A percentile compares a stretch with the other conserved stretches of the same genome.
Evolutionary conservation across 1,140 invertebrate genomes (phyloP).

Genomic region (Saxidomus purpurata): DNA sequence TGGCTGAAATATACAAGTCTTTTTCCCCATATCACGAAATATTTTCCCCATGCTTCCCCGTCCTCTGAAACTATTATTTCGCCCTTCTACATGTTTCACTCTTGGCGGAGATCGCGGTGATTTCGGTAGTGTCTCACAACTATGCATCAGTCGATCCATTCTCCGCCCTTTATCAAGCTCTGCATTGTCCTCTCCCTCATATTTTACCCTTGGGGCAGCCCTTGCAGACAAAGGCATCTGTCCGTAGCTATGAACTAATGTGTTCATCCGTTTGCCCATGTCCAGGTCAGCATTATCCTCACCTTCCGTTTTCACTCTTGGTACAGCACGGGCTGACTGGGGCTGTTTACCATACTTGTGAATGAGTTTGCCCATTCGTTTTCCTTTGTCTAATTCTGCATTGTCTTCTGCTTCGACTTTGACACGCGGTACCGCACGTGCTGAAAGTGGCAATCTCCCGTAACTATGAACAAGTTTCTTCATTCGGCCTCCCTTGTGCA

Average conservation of each 20-base stretch:
- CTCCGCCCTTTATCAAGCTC: conserved; percentile 77
- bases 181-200: conserved; percentile 80
- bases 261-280: conserved; percentile 79
- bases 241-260: conserved; percentile 78
- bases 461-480: conserved; percentile 72
- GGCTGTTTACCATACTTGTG: conserved; percentile 75
- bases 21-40: conserved; percentile 44
- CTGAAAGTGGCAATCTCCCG: conserved; percentile 67
- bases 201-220: conserved; percentile 81
- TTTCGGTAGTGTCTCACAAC: conserved; percentile 52
- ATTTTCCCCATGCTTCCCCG: conserved; percentile 59
- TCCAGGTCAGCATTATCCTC: conserved; percentile 77
- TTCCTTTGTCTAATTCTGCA: conserved; percentile 78
- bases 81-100: conserved; percentile 38
- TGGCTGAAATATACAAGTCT: conserved; percentile 50
- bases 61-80: conserved; percentile 42
- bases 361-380: conserved; percentile 74
- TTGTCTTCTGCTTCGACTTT: conserved; percentile 79
- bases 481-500: conserved; percentile 68
- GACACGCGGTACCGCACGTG: conserved; percentile 71
- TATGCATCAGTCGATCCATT: conserved; percentile 77
- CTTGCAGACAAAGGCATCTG: conserved; percentile 72
- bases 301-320: conserved; percentile 81
- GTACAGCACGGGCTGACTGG: conserved; percentile 72
- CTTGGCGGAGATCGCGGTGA: conserved; percentile 45